Evolutionary conservation across 1,140 invertebrate species (phyloP), one percentile per base, ranked within the genome.

Genomic region (Diabrotica virgifera): DNA sequence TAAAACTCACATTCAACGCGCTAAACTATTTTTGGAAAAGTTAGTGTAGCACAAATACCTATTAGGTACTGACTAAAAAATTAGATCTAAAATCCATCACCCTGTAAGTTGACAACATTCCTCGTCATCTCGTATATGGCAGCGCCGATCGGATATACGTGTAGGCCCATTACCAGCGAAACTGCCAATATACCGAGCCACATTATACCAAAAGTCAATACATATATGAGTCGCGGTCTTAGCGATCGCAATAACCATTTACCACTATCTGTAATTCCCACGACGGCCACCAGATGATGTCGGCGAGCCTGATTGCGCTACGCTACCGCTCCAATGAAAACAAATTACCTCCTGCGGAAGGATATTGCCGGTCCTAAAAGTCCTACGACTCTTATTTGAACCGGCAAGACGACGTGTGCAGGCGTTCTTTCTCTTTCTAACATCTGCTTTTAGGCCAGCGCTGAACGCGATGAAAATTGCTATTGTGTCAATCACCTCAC

Each of bases 201-300:
- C 72, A 74, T 74, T 74, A 74, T 74, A 70, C 70, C 72, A 70
- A 74, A 74, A 72, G 68, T 71, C 72, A 74, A 74, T 74, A 73
- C 72, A 68, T 70, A 65, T 73, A 73, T 71, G 67, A 71, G 69
- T 59, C 58, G 58, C 58, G 68, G 70, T 64, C 65, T 65, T 60
- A 61, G 66, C 59, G 63, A 65, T 56, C 58, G 74, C 74, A 76
- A 76, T 76, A 74, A 76, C 73, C 72, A 74, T 76, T 76, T 76
- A 74, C 72, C 67, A 74, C 74, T 74, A 76, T 74, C 72, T 73
- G 71, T 69, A 68, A 76, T 75, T 75, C 74, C 72, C 72, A 70
- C 71, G 65, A 61, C 64, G 72, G 66, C 68, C 66, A 64, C 64
- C 62, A 73, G 68, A 70, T 69, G 71, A 73, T 70, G 73, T 73